Percentiles rank a stretch among this genome's conserved stretches.
phyloP scores from a whole-genome alignment of 2,797 vertebrate genomes.

The Myiothlypis coronata region DNA sequence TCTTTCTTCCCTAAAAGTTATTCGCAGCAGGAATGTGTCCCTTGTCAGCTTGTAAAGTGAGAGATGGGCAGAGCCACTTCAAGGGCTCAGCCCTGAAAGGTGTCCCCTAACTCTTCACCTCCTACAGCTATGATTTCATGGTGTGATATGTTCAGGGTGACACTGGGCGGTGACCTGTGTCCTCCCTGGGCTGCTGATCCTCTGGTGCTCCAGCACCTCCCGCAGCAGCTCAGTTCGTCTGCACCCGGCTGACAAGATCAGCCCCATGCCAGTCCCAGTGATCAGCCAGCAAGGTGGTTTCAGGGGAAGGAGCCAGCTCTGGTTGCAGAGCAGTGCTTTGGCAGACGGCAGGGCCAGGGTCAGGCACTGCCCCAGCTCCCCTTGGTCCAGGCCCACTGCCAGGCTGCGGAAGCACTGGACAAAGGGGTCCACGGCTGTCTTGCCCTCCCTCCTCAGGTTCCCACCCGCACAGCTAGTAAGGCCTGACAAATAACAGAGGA shows the following conservation, averaged over 20 bases:
- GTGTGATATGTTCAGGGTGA: neutral
- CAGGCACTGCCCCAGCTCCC: neutral
- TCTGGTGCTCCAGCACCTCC: neutral
- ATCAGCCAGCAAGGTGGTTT: neutral
- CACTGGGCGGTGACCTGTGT: rapidly evolving
- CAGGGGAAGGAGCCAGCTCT: neutral
- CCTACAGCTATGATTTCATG: neutral
- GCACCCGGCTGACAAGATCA: rapidly evolving
- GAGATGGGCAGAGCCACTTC: neutral
- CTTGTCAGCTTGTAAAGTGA: neutral
- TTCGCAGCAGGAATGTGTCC: neutral
- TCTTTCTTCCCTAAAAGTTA: neutral
- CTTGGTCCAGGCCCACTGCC: neutral
- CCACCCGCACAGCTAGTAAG: neutral
- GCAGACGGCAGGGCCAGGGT: rapidly evolving
- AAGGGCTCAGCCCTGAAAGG: neutral
- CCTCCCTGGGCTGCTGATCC: neutral
- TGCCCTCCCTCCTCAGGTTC: neutral
- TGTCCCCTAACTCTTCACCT: neutral
- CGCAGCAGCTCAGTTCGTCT: rapidly evolving
- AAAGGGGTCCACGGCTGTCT: neutral
- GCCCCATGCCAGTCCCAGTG: neutral
- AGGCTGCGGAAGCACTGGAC: rapidly evolving
- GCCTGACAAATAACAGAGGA: constrained; percentile 36
- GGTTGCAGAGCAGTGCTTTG: neutral